A percentile compares a stretch with the other conserved stretches of the same genome.
Evolutionary conservation across 2,113 vertebrate genomes (phyloP).

Genomic region (Chaetorhynchus papuensis): DNA sequence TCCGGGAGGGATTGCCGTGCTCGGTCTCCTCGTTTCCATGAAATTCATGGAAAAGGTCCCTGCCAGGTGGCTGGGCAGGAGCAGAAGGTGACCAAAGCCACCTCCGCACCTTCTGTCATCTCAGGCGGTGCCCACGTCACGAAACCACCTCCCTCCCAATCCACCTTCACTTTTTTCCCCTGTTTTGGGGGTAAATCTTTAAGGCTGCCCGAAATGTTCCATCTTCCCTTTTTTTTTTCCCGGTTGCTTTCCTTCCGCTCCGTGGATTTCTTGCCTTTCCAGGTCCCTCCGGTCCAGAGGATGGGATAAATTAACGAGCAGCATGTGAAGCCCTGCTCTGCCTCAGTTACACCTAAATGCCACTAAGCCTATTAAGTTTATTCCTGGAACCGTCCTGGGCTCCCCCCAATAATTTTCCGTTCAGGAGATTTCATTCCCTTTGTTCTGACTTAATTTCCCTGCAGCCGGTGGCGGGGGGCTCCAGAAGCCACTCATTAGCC

Average conservation of each 20-base stretch:
- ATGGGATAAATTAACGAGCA: conserved; percentile 27
- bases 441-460: conserved; percentile 49
- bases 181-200: not conserved
- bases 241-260: not conserved
- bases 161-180: not conserved
- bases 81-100: not conserved
- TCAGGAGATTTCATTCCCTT: conserved; percentile 35
- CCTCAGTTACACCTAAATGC: not conserved
- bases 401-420: conserved; percentile 3
- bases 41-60: rapidly evolving
- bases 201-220: not conserved
- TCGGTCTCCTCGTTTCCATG: rapidly evolving
- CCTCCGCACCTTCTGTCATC: not conserved
- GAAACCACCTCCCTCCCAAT: not conserved
- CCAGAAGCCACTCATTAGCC: not conserved
- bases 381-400: conserved; percentile 47
- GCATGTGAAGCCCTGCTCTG: not conserved
- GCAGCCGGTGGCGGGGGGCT: not conserved
- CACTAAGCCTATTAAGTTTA: conserved; percentile 26
- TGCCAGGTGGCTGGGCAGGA: not conserved
- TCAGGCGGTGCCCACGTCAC: not conserved
- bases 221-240: not conserved
- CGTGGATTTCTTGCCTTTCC: not conserved
- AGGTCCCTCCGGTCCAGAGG: not conserved
- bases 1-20: rapidly evolving